Percentiles rank a stretch among this genome's conserved stretches.
Evolutionary conservation across 2,888 invertebrate genomes (phyloP).

Genomic region (Tenthredo livida): DNA sequence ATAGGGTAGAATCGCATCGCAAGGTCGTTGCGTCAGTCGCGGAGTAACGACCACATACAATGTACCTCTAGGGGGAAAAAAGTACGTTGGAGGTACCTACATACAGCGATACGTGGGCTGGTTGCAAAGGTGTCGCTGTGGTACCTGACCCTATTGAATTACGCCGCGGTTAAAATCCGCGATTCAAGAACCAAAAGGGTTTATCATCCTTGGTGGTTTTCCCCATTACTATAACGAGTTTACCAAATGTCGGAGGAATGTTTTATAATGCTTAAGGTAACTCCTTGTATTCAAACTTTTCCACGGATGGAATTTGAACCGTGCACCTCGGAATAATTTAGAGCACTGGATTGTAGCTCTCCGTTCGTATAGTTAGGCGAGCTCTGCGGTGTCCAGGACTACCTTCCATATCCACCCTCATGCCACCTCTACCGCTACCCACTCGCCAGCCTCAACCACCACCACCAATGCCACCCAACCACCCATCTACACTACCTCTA

Average conservation of each 20-base stretch:
- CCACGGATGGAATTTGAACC: constrained; percentile 46
- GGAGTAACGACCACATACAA: constrained; percentile 36
- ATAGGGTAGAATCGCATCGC: constrained; percentile 25
- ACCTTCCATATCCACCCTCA: constrained; percentile 70
- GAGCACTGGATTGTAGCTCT: constrained; percentile 71
- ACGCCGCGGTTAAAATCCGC: constrained; percentile 31
- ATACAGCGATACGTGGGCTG: constrained; percentile 26
- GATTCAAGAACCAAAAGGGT: constrained; percentile 33
- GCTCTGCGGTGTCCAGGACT: constrained; percentile 74
- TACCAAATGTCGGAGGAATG: constrained; percentile 10
- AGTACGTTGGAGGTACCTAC: constrained; percentile 12
- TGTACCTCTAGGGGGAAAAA: constrained; percentile 17
- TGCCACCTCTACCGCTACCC: constrained; percentile 54
- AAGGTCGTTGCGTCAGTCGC: constrained; percentile 32
- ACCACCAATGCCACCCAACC: constrained; percentile 51
- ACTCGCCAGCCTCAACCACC: constrained; percentile 61
- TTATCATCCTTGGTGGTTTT: constrained; percentile 37
- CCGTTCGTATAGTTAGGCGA: constrained; percentile 74
- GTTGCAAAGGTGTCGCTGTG: constrained; percentile 37
- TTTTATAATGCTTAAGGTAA: constrained; percentile 18
- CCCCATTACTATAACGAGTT: constrained; percentile 24
- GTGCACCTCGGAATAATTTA: constrained; percentile 75
- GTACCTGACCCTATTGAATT: constrained; percentile 41
- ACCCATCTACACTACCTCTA: constrained; percentile 71
- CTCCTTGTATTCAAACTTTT: constrained; percentile 44